phyloP scores from a whole-genome alignment of 1,140 invertebrate genomes.

The Plectrocnemia conspersa region DNA sequence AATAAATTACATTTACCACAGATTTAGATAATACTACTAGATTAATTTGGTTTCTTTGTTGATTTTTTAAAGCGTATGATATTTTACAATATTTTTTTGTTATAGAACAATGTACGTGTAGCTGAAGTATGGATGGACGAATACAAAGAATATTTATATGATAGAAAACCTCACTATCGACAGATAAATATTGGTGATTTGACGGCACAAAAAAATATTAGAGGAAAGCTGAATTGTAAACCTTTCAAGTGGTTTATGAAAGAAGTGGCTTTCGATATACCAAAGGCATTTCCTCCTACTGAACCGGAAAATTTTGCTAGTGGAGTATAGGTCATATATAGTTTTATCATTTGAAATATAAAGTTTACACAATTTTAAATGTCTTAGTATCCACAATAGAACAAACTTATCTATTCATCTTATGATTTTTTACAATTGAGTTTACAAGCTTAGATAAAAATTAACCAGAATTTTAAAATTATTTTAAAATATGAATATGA shows the following conservation, averaged over 20 bases:
- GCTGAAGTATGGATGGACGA: slow-evolving; percentile 91
- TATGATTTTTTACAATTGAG: no score
- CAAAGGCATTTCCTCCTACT: slow-evolving; percentile 70
- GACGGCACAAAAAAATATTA: slow-evolving; percentile 59
- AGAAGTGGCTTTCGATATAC: slow-evolving; percentile 72
- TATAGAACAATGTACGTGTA: slow-evolving; percentile 70
- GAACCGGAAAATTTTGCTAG: slow-evolving; percentile 71
- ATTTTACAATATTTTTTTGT: slow-evolving; percentile 48
- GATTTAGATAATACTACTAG: no score
- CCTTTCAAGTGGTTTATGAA: slow-evolving; percentile 84
- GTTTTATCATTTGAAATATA: no score
- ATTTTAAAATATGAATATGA: no score
- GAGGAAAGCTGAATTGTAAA: slow-evolving; percentile 69
- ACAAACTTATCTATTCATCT: no score
- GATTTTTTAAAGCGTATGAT: not conserved
- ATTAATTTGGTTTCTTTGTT: no score
- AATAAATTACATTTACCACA: slow-evolving; percentile 7
- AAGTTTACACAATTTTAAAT: no score
- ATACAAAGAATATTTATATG: slow-evolving; percentile 71
- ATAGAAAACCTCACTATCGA: slow-evolving; percentile 54
- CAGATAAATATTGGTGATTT: slow-evolving; percentile 66
- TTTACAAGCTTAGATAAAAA: no score
- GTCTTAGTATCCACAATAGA: no score
- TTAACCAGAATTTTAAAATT: no score
- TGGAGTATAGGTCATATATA: no score